Evolutionary conservation across 1,140 invertebrate genomes (phyloP), one percentile per base, ranked within the genome.

Genomic region (Drosophila virilis): DNA sequence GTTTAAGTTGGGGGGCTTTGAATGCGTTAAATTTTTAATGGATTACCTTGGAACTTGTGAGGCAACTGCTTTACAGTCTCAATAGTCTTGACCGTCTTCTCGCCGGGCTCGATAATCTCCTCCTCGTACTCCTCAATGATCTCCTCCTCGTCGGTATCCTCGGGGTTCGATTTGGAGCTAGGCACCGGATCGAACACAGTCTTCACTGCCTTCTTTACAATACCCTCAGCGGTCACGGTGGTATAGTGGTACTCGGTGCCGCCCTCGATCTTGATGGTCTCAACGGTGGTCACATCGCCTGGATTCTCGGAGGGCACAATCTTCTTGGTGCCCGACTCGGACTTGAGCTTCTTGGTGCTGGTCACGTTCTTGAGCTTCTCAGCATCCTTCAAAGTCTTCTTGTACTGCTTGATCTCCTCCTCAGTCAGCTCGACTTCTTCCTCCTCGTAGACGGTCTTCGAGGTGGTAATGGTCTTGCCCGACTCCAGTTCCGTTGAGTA

Each of bases 111-210:
- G 42, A 92, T 92, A 50, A 92, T 91, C 58, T 92, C 91, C 57
- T 92, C 91, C 66, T 92, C 91, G 70, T 92, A 92, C 48, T 92
- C 91, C 71, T 92, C 91, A 37, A 92, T 81, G 51, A 92, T 91
- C 75, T 92, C 91, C 69, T 92, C 91, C 58, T 92, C 91, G 52
- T 91, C 90, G 40, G 83, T 80, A 13, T 91, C 89, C 9, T 91
- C 90, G 40, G 77, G 90, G 66, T 90, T 81, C n/a, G 46, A 35
- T 28, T 90, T 85, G 43, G 13, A 43, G 61, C 60, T 78, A 35
- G 90, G 82, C 64, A 91, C 90, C 0, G 91, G 91, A 79, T 92
- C 91, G 57, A 55, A 92, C 13, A 92, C 84, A 8, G 91, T 92
- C 75, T 92, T 92, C 6, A 70, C 64, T 9, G 91, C 90, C 88